Base-by-base conservation (phyloP, 1,140 invertebrate genomes). In the Platyscapa corneri region DNA sequence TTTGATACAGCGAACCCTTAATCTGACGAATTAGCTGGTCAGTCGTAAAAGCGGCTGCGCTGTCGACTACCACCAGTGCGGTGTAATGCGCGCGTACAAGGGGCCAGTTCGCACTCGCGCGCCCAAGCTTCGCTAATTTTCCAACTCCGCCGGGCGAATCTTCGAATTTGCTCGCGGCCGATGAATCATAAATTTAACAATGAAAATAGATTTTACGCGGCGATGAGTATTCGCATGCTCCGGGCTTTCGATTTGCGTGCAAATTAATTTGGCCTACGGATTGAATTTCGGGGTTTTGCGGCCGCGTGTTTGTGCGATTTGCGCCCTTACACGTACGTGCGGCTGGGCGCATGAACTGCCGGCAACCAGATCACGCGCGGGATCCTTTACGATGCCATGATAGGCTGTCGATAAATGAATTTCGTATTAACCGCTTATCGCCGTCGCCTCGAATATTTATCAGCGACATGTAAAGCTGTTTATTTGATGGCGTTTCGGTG, bases 351-450 rank as follows among this genome's bases (percentile, higher is more conserved):
- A 60, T 27, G 56, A 3, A 34, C 10, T 3, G 37, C 67, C 67
- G 2, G 49, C 46, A 49, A 42, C 10, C 20, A 60, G 81, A 82
- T 82, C 81, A 82, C 82, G 82, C 74, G 72, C 82, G 1, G 42
- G 75, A 78, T 84, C 82, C 82, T 83, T 83, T 83, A 83, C 72
- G 82, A 83, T 76, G 82, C 64, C 46, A 12, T 32, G 74, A 77
- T 78, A 77, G 75, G 60, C 82, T 70, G 60, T 70, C 82, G 75
- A 84, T 84, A 84, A 84, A 84, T 78, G 82, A 78, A 84, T 84
- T 70, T 70, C 75, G 64, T 70, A 84, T 84, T 84, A 78, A 78
- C 82, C 64, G 82, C 39, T 84, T 84, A 78, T 84, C 72, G 53
- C 65, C 39, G 7, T 16, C 64, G 27, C 60, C 46, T n/a, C 23